Base-by-base conservation (phyloP, 2,797 vertebrate species). In the Ceryle rudis region DNA sequence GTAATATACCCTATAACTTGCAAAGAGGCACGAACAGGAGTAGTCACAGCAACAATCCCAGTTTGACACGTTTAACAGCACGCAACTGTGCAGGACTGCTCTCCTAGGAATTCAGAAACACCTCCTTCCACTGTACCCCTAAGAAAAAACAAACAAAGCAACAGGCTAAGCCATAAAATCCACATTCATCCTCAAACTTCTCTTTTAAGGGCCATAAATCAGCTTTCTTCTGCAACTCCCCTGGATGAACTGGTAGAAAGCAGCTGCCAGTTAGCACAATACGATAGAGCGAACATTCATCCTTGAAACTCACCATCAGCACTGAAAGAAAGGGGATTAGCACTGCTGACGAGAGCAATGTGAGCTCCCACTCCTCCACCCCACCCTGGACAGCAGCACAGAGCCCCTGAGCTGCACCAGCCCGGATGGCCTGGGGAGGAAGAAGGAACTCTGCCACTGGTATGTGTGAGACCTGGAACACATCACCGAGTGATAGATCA, bases 401-500 rank as follows among this genome's bases (percentile, higher is more conserved):
- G 72, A 65, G 37, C 21, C 74, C 54, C 46, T 16, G 10, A 0
- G 5, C 39, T 21, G 17, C 42, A 8, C 7, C 2, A 0, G n/a
- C n/a, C 20, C 1, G 0, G 52, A 54, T 28, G 39, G 47, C 58
- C 46, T 7, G 16, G 8, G 66, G 35, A 13, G 47, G 74, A n/a
- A 75, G 37, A 19, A 65, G 16, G 16, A 89, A 31, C 16, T 47
- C 52, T 17, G 3, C 8, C 31, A 19, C 14, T 23, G 41, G 20
- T 35, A 33, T 39, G 35, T 19, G 54, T 33, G 41, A 9, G 33
- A 41, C 47, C 35, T 35, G 25, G 52, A 55, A 62, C 58, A 39
- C 1, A 0, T 26, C 35, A 35, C 26, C 35, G 29, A 42, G 14
- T 6, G 6, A 29, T 2, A 6, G 3, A 35, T 7, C 60, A 23